These are phyloP conservation scores for Hemiprocne comata DNA, from an alignment of 2,113 vertebrate genomes.

Conservation along the genomic window DNA sequence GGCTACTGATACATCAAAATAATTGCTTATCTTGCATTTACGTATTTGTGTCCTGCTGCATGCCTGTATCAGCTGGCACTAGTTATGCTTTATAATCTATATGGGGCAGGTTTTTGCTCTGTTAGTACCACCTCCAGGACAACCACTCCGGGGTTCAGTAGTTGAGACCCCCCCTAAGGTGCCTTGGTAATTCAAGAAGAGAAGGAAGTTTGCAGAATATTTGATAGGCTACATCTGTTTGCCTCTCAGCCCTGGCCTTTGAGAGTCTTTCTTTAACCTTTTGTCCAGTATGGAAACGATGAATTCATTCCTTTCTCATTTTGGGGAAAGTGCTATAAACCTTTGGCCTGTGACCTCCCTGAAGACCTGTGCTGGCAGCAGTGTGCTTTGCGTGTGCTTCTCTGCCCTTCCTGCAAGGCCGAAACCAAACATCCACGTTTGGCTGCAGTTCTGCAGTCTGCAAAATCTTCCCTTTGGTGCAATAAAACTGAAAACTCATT, in stretches of 20 bases:
- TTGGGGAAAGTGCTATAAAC: not conserved
- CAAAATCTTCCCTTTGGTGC: constrained; percentile 18
- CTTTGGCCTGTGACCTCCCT: not conserved
- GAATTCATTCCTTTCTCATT: not conserved
- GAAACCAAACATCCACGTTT: constrained; percentile 16
- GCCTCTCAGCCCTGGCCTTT: not conserved
- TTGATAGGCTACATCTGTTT: not conserved
- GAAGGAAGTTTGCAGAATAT: not conserved
- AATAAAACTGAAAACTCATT: constrained; percentile 43
- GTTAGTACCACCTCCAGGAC: not conserved
- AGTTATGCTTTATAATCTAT: not conserved
- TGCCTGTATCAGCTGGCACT: not conserved
- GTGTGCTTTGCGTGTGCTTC: not conserved
- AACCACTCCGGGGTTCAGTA: not conserved
- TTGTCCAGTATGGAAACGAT: not conserved
- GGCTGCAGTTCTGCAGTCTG: not conserved
- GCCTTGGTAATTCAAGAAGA: not conserved
- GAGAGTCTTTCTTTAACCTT: constrained; percentile 22
- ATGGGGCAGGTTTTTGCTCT: not conserved
- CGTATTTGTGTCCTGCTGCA: not conserved
- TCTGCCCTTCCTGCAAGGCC: constrained; percentile 14
- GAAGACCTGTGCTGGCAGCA: not conserved
- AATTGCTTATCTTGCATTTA: not conserved
- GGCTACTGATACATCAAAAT: not conserved
- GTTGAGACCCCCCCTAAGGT: not conserved